Percentiles rank a stretch among this genome's conserved stretches.
Evolutionary conservation across 2,888 invertebrate genomes (phyloP).

Genomic region (Dromius quadrimaculatus): DNA sequence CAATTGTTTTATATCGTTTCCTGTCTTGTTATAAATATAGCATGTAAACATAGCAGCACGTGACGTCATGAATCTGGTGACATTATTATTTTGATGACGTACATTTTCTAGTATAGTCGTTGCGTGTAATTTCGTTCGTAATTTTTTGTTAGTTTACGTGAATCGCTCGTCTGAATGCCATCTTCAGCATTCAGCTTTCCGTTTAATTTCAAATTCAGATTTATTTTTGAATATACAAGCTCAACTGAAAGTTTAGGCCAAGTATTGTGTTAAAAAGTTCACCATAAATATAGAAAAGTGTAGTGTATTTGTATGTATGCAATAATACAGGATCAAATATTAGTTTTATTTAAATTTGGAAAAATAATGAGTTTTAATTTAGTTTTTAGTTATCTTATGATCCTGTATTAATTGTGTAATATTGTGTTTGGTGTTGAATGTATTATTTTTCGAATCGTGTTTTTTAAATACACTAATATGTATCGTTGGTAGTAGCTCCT

Average conservation of each 20-base stretch:
- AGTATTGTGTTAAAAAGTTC: not conserved
- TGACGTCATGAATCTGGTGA: too few species aligned
- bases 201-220: too few species aligned
- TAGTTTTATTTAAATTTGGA: constrained; percentile 15
- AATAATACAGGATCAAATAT: constrained; percentile 13
- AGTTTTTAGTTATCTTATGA: not conserved
- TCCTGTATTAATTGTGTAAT: constrained; percentile 13
- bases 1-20: too few species aligned
- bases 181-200: too few species aligned
- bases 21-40: too few species aligned
- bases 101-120: too few species aligned
- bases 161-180: too few species aligned
- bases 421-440: not conserved
- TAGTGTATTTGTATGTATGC: constrained; percentile 14
- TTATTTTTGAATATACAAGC: too few species aligned
- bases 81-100: too few species aligned
- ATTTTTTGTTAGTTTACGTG: too few species aligned
- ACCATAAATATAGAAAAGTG: not conserved
- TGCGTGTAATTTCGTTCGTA: too few species aligned
- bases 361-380: constrained; percentile 23
- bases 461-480: constrained; percentile 46
- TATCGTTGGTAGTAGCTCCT: constrained; percentile 52
- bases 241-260: not conserved
- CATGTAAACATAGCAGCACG: too few species aligned
- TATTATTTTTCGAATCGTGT: not conserved